Conservation (phyloP, 2,888 invertebrate genomes). For the Ypsolopha sequella region DNA sequence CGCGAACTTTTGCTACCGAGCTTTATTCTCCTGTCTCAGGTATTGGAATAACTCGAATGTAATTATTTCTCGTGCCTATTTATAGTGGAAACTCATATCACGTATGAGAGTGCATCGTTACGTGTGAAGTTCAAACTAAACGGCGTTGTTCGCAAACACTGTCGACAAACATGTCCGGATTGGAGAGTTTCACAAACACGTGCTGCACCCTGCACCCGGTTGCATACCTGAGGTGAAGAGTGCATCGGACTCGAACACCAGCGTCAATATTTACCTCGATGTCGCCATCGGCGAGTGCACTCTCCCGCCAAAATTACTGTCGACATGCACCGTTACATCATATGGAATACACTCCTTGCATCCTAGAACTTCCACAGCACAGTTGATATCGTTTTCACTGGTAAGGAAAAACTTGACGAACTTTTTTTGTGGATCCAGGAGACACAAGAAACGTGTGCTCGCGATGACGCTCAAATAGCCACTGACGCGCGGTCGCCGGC, state of each 20-base stretch:
- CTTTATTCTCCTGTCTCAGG: too few species aligned
- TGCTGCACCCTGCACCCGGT: too few species aligned
- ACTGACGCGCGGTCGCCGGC: neutral
- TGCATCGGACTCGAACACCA: neutral
- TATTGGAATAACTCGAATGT: too few species aligned
- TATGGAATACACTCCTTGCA: neutral
- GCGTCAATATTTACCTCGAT: conserved; percentile 1
- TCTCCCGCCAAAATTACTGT: neutral
- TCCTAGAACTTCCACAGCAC: too few species aligned
- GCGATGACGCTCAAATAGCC: neutral
- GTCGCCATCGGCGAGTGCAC: neutral
- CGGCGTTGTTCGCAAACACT: too few species aligned
- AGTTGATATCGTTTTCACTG: neutral
- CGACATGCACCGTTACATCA: neutral
- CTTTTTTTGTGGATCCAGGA: neutral
- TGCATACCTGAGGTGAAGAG: neutral
- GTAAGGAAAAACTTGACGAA: neutral
- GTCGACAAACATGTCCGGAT: too few species aligned
- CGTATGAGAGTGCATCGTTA: too few species aligned
- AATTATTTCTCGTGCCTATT: too few species aligned
- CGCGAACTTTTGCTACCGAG: too few species aligned
- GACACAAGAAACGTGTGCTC: neutral
- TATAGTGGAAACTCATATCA: too few species aligned
- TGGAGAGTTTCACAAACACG: too few species aligned
- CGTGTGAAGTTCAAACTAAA: too few species aligned